Evolutionary conservation across 2,888 invertebrate genomes (phyloP).

Genomic region (Taenaris catops): DNA sequence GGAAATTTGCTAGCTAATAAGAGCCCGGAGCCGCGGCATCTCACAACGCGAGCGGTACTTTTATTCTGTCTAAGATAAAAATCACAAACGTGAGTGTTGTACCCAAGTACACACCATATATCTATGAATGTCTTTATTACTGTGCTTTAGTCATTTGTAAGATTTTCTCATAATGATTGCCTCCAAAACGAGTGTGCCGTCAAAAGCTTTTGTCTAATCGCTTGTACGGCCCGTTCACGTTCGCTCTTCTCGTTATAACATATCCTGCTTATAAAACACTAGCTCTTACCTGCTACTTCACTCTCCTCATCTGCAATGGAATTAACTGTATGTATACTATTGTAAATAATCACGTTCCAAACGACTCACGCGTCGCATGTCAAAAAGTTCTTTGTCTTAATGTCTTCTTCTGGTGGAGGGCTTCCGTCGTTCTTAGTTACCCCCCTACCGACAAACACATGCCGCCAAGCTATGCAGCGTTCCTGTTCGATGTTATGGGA

Average conservation of each 20-base stretch:
- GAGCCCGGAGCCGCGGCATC: conserved; percentile 64
- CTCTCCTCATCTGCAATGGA: too few species aligned
- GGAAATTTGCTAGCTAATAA: conserved; percentile 51
- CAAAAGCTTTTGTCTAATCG: conserved; percentile 76
- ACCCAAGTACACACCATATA: conserved; percentile 69
- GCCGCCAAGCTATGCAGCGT: too few species aligned
- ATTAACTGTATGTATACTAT: too few species aligned
- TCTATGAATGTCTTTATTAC: conserved; percentile 80
- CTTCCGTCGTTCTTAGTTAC: too few species aligned
- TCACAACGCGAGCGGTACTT: conserved; percentile 70
- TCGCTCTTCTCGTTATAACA: conserved; percentile 18
- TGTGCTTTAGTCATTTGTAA: conserved; percentile 74
- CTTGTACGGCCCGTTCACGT: conserved; percentile 39
- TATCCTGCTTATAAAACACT: conserved; percentile 19
- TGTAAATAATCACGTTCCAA: neutral
- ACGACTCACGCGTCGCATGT: neutral
- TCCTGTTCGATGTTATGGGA: too few species aligned
- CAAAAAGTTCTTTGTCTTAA: too few species aligned
- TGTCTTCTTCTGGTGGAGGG: too few species aligned
- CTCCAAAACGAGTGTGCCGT: conserved; percentile 76
- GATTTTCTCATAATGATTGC: conserved; percentile 81
- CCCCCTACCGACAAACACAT: too few species aligned
- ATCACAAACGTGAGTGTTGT: conserved; percentile 77
- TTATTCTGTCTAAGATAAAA: conserved; percentile 72
- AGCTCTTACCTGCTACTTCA: neutral